Conservation (phyloP, 2,113 vertebrate species). For the Gnathonemus longibarbis region DNA sequence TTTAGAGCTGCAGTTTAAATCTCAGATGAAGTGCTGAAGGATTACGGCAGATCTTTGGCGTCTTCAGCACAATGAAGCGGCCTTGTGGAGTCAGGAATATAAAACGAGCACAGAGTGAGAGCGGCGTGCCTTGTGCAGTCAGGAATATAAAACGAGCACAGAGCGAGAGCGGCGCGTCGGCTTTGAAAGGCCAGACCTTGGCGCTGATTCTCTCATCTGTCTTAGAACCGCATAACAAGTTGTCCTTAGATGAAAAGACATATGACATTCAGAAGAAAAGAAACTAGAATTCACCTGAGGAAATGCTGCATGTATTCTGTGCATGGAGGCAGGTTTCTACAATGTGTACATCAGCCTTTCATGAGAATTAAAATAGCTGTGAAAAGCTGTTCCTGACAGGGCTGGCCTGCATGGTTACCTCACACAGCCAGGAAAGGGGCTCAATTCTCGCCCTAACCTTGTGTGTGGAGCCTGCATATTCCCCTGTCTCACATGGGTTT, state of each 20-base stretch:
- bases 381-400: neutral
- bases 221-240: neutral
- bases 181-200: neutral
- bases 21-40: conserved; percentile 10
- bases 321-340: neutral
- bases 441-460: neutral
- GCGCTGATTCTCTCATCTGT: neutral
- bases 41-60: neutral
- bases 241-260: neutral
- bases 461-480: neutral
- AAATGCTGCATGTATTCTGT: neutral
- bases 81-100: conserved; percentile 15
- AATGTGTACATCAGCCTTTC: neutral
- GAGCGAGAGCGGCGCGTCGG: no score
- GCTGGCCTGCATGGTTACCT: neutral
- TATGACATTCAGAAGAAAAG: neutral
- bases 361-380: neutral
- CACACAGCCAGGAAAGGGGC: neutral
- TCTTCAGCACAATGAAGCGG: neutral
- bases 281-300: neutral
- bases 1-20: conserved; percentile 27
- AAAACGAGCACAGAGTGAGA: neutral
- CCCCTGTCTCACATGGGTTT: neutral
- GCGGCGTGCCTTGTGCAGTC: neutral
- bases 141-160: no score